phyloP scores from a whole-genome alignment of 2,888 invertebrate genomes.

The Pandemis corylana region DNA sequence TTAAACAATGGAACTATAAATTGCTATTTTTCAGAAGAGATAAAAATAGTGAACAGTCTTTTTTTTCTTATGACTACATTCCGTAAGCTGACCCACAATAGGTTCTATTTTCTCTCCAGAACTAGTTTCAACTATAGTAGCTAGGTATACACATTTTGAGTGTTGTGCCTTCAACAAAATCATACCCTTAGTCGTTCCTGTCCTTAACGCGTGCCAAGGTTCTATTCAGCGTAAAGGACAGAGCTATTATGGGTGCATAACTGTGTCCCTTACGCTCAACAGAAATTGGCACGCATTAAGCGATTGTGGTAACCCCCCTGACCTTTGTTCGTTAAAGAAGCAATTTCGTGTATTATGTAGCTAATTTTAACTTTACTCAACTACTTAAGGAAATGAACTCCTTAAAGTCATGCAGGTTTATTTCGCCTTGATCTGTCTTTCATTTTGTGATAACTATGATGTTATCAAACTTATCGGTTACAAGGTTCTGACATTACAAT shows the following conservation, averaged over 20 bases:
- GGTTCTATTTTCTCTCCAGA: not conserved
- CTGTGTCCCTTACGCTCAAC: no score
- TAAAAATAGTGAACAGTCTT: not conserved
- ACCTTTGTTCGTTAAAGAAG: no score
- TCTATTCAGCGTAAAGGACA: no score
- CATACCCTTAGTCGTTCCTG: not conserved
- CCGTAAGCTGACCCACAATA: not conserved
- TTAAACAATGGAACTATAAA: not conserved
- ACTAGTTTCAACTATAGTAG: no score
- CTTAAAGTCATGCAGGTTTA: conserved; percentile 34
- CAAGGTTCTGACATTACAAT: not conserved
- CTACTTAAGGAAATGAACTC: not conserved
- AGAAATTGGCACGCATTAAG: no score
- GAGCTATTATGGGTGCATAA: no score
- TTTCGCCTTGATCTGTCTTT: not conserved
- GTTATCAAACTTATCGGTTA: not conserved
- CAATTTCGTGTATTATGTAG: no score
- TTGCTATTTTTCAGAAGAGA: not conserved
- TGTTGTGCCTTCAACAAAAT: not conserved
- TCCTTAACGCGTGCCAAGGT: no score
- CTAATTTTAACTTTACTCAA: not conserved
- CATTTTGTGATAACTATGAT: conserved; percentile 11
- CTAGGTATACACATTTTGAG: no score
- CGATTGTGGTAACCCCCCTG: no score
- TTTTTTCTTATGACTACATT: no score